phyloP scores from a whole-genome alignment of 2,888 invertebrate genomes.

The Myathropa florea region DNA sequence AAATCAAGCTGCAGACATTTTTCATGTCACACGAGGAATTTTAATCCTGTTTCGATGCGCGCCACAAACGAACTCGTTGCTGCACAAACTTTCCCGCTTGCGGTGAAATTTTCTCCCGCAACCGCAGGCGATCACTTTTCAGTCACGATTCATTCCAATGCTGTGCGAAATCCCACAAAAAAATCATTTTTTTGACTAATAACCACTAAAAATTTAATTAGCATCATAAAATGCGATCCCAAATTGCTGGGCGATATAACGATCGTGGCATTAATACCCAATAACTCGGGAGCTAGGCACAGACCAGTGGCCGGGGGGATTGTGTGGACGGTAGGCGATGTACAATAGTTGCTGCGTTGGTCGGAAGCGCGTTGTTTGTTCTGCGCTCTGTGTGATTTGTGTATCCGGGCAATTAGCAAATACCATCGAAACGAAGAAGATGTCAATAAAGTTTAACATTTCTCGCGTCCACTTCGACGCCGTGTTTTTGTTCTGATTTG shows the following conservation, averaged over 20 bases:
- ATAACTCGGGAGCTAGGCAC: background rate
- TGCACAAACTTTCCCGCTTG: background rate
- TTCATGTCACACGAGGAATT: conserved; percentile 18
- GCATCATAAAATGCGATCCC: conserved; percentile 12
- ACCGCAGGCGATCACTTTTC: background rate
- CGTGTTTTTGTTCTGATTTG: background rate
- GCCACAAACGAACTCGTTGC: background rate
- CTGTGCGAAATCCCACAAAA: background rate
- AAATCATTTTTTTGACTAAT: conserved; percentile 17
- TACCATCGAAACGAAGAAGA: background rate
- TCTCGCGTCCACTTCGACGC: background rate
- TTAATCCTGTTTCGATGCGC: conserved; percentile 28
- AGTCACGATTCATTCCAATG: background rate
- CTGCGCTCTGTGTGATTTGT: conserved; percentile 6
- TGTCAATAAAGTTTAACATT: conserved; percentile 10
- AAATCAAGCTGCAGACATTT: conserved; percentile 9
- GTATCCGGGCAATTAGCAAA: conserved; percentile 25
- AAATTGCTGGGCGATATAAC: conserved; percentile 23
- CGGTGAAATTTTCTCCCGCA: background rate
- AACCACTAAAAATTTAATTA: conserved; percentile 33
- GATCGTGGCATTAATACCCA: conserved; percentile 20
- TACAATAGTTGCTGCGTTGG: background rate
- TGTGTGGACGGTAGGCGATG: background rate
- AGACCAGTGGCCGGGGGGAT: background rate
- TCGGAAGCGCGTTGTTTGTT: conserved; percentile 32